Conservation (phyloP, 2,888 invertebrate species). For the Allolobophora icterica region DNA sequence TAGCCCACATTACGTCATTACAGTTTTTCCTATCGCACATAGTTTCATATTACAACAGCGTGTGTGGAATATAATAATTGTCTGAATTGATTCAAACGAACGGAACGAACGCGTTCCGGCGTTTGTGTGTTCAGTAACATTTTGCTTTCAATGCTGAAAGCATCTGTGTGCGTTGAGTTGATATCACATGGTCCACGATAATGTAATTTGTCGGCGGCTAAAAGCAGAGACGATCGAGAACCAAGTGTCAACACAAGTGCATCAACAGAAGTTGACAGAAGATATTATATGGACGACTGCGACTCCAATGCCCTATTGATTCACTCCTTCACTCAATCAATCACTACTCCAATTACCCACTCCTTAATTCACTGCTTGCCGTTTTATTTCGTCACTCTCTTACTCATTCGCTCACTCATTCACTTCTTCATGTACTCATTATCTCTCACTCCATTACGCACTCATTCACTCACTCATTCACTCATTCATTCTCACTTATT, state of each 20-base stretch:
- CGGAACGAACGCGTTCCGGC: not conserved
- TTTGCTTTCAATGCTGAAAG: not conserved
- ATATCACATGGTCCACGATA: not conserved
- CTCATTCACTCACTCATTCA: no score
- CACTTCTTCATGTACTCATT: no score
- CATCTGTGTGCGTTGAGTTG: not conserved
- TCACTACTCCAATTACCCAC: not conserved
- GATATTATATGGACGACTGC: not conserved
- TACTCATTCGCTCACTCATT: not conserved
- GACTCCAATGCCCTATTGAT: not conserved
- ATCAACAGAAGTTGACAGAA: conserved; percentile 12
- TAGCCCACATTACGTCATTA: no score
- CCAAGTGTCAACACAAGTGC: not conserved
- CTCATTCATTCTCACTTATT: no score
- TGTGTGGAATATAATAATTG: not conserved
- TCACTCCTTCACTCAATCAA: not conserved
- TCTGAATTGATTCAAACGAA: not conserved
- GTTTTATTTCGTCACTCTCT: not conserved
- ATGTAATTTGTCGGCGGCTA: not conserved
- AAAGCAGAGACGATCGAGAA: conserved; percentile 11
- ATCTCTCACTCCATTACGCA: no score
- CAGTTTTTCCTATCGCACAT: not conserved
- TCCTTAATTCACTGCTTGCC: not conserved
- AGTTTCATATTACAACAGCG: not conserved
- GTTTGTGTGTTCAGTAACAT: not conserved